A percentile compares a stretch with the other conserved stretches of the same genome.
phyloP scores from a whole-genome alignment of 92 coral and sea anemone genomes.

The Actinostola sp. region DNA sequence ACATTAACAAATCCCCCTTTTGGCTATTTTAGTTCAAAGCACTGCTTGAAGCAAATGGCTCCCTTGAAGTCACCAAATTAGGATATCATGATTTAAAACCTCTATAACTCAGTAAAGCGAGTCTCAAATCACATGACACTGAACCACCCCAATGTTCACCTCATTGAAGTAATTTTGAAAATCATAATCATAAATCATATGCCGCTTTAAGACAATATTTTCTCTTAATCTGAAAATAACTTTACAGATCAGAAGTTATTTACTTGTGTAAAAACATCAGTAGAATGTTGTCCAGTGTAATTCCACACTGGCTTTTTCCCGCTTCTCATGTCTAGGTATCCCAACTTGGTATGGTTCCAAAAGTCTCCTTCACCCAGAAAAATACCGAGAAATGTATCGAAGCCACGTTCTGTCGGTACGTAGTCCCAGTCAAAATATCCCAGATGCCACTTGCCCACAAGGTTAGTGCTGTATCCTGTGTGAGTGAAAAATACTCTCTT shows the following conservation, averaged over 20 bases:
- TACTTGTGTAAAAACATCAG: conserved; percentile 34
- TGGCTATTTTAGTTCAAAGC: too few species aligned
- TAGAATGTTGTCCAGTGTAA: conserved; percentile 27
- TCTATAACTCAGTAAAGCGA: too few species aligned
- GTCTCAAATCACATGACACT: too few species aligned
- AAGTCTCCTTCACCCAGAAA: conserved; percentile 32
- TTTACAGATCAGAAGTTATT: neutral
- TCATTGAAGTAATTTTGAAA: too few species aligned
- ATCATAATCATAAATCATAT: too few species aligned
- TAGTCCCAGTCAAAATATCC: conserved; percentile 40
- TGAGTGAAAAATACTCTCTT: neutral
- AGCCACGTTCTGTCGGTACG: conserved; percentile 32
- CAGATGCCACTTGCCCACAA: conserved; percentile 36
- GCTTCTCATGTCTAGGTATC: conserved; percentile 35
- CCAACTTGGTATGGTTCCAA: conserved; percentile 33
- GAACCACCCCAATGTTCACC: too few species aligned
- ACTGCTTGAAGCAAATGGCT: too few species aligned
- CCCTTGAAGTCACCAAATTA: too few species aligned
- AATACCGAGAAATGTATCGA: conserved; percentile 29
- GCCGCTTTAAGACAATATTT: too few species aligned
- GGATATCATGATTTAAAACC: too few species aligned
- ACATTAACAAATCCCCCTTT: too few species aligned
- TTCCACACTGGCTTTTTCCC: conserved; percentile 12
- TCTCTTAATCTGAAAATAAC: too few species aligned
- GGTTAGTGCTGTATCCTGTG: conserved; percentile 29